Evolutionary conservation across 2,797 vertebrate genomes (phyloP).

Genomic region (Acanthis flammea): DNA sequence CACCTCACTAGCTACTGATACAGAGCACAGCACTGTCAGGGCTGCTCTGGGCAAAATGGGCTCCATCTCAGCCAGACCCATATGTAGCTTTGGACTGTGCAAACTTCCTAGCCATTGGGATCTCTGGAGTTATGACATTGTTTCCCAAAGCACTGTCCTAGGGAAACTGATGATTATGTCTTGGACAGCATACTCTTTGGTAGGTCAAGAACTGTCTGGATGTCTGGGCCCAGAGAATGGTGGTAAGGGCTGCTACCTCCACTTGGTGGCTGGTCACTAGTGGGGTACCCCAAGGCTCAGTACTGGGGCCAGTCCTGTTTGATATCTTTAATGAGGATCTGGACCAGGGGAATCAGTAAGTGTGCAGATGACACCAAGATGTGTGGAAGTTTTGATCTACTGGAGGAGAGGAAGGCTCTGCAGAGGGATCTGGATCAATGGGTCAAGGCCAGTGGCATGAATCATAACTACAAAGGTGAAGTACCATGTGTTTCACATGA

Average conservation of each 20-base stretch:
- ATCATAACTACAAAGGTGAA: not conserved
- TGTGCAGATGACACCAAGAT: not conserved
- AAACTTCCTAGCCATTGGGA: not conserved
- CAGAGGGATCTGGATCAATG: not conserved
- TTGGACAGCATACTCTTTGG: not conserved
- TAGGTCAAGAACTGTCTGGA: not conserved
- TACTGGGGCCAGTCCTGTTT: not conserved
- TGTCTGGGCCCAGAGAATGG: not conserved
- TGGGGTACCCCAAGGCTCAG: not conserved
- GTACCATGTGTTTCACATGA: not conserved
- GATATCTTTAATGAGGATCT: not conserved
- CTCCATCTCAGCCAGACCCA: not conserved
- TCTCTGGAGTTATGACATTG: not conserved
- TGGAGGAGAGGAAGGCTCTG: not conserved
- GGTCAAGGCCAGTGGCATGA: not conserved
- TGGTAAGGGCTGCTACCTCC: not conserved
- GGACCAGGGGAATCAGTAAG: not conserved
- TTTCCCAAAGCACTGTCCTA: not conserved
- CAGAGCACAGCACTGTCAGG: not conserved
- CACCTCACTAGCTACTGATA: not conserved
- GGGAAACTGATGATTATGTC: not conserved
- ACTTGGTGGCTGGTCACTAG: not conserved
- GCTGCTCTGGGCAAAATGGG: not conserved
- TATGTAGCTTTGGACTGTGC: not conserved
- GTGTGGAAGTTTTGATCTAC: not conserved